Percentiles rank a stretch among this genome's conserved stretches.
These are phyloP conservation scores for Heterodera schachtii DNA, from an alignment of 1,140 invertebrate species.

Conservation along the genomic window DNA sequence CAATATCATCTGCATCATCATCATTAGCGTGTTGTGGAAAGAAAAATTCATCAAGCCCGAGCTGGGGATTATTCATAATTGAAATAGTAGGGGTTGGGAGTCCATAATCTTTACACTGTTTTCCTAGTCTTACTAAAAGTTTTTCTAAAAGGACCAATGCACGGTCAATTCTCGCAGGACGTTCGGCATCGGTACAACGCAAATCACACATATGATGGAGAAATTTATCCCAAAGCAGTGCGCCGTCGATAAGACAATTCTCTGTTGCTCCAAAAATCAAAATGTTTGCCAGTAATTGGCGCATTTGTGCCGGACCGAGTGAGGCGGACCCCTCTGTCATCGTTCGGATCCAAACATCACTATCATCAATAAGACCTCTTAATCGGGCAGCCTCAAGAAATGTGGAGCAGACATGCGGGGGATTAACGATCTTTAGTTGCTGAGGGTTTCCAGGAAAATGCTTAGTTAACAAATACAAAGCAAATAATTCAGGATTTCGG, in stretches of 20 bases:
- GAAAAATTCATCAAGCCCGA: slow-evolving; percentile 2
- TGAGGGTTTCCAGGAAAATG: background rate
- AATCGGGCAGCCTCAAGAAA: no score
- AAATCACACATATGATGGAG: background rate
- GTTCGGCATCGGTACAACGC: slow-evolving; percentile 6
- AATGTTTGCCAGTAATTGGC: background rate
- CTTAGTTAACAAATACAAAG: background rate
- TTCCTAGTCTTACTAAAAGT: background rate
- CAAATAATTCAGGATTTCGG: background rate
- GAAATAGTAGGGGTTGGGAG: background rate
- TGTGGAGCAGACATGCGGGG: no score
- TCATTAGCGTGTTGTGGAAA: background rate
- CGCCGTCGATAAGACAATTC: background rate
- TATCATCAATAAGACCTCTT: no score
- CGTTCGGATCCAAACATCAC: background rate
- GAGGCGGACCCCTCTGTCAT: background rate
- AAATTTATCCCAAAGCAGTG: background rate
- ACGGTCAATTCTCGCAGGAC: background rate
- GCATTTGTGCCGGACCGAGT: background rate
- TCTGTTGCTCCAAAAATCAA: background rate
- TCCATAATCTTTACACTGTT: background rate
- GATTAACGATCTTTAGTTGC: background rate
- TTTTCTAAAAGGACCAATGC: background rate
- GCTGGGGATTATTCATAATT: background rate
- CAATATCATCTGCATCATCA: background rate